A percentile compares a stretch with the other conserved stretches of the same genome.
These are phyloP conservation scores for Irena cyanogastra DNA, from an alignment of 2,113 vertebrate genomes.

Conservation along the genomic window DNA sequence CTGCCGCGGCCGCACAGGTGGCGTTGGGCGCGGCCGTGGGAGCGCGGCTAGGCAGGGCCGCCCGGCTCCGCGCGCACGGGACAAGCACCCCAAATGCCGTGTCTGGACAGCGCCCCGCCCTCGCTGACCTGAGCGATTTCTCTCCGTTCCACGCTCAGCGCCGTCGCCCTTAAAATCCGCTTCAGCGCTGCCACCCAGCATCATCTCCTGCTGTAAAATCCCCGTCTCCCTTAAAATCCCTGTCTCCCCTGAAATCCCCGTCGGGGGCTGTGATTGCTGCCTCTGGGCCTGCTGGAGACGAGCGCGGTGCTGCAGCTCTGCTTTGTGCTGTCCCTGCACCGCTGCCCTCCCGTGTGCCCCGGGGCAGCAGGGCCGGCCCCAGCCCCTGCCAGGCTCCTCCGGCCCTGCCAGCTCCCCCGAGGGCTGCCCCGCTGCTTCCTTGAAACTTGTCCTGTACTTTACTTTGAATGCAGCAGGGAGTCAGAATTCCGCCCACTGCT, in stretches of 20 bases:
- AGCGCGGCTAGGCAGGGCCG: not conserved
- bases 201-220: not conserved
- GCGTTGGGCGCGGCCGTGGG: not conserved
- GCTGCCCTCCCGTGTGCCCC: not conserved
- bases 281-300: accelerated
- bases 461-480: constrained; percentile 51
- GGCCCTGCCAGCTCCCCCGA: not conserved
- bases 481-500: constrained; percentile 55
- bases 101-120: not conserved
- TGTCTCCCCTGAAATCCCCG: not conserved
- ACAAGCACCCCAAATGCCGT: accelerated
- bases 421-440: not conserved
- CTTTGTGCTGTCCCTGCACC: not conserved
- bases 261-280: not conserved
- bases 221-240: not conserved
- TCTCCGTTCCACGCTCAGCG: not conserved
- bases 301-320: accelerated
- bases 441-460: constrained; percentile 43
- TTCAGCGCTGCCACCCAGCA: not conserved
- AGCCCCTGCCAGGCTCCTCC: not conserved
- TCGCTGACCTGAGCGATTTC: accelerated
- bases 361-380: not conserved
- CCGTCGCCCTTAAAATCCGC: not conserved
- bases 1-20: not conserved
- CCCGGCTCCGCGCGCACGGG: accelerated